Base-by-base conservation (phyloP, 2,888 invertebrate species). In the Thymelicus sylvestris region DNA sequence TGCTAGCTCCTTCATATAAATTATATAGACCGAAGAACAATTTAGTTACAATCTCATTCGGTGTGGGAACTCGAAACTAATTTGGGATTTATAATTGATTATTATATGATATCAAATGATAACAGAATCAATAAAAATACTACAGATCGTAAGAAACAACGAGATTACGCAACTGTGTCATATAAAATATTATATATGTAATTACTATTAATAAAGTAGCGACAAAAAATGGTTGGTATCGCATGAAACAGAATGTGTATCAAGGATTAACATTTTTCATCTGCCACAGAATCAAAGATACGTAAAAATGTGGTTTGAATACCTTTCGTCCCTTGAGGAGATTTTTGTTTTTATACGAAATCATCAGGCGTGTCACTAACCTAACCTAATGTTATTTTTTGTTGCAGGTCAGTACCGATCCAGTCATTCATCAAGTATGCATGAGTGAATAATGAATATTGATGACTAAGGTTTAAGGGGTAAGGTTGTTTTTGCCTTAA, bases 351-450 rank as follows among this genome's bases (percentile, higher is more conserved):
- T 31, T 31, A 31, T 31, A 12, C 24, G 31, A 57, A 57, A 57
- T 57, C 24, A 57, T 57, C 24, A 31, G 12, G 6, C 31, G 57
- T 61, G 24, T 44, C 5, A 44, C 61, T 61, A 61, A 61, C 61
- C 41, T 44, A 15, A 15, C 19, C 44, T 61, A 44, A 44, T 39
- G n/a, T 10, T 12, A 13, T 13, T 38, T 8, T 31, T 63, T 63
- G 63, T 63, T 48, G 24, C 63, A 63, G 63, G 63, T 63, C 63
- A 63, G 63, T 63, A 48, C 13, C 48, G 63, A 31, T 31, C 0
- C 13, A 31, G 13, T 59, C 31, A 12, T 38, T 62, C 19, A 62
- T n/a, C 15, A 44, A 12, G 15, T 19, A 62, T 62, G 41, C 7
- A 44, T 13, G 60, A 57, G 55, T n/a, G 60, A 60, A 39, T 31